Evolutionary conservation across 2,113 vertebrate species (phyloP).

Genomic region (Nerophis ophidion): DNA sequence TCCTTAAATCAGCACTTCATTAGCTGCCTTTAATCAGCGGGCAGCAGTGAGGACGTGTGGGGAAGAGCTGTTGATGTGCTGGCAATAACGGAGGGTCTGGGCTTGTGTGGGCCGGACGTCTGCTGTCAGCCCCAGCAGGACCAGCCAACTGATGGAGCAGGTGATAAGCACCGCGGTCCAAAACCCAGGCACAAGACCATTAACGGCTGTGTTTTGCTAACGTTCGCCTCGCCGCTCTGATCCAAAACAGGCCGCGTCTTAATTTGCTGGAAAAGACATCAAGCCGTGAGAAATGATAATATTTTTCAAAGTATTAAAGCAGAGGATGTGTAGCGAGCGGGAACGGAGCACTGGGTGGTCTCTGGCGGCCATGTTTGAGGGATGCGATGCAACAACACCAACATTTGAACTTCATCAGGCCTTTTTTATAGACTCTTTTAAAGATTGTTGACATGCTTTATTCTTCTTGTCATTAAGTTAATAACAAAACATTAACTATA

Average conservation of each 20-base stretch:
- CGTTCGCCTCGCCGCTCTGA: slow-evolving; percentile 29
- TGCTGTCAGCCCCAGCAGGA: slow-evolving; percentile 56
- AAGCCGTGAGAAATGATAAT: slow-evolving; percentile 23
- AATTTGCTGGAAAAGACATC: slow-evolving; percentile 52
- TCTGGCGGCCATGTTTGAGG: slow-evolving; percentile 48
- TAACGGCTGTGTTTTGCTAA: slow-evolving; percentile 28
- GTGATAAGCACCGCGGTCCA: slow-evolving; percentile 55
- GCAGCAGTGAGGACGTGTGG: no score
- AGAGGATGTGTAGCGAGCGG: slow-evolving; percentile 42
- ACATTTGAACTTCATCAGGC: slow-evolving; percentile 12
- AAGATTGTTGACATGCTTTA: no score
- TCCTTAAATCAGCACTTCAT: no score
- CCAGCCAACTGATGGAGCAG: slow-evolving; percentile 60
- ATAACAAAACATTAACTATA: no score
- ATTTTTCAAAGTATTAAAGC: slow-evolving; percentile 46
- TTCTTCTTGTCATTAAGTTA: no score
- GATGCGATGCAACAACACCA: slow-evolving; percentile 50
- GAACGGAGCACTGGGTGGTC: slow-evolving; percentile 56
- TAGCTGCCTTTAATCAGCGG: no score
- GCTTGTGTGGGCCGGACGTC: slow-evolving; percentile 58
- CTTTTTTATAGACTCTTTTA: neutral
- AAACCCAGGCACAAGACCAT: slow-evolving; percentile 43
- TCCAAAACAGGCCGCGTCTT: slow-evolving; percentile 33
- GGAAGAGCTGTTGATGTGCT: slow-evolving; percentile 22
- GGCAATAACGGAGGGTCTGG: slow-evolving; percentile 34